phyloP scores from a whole-genome alignment of 2,888 invertebrate genomes.

The Melanchra persicariae region DNA sequence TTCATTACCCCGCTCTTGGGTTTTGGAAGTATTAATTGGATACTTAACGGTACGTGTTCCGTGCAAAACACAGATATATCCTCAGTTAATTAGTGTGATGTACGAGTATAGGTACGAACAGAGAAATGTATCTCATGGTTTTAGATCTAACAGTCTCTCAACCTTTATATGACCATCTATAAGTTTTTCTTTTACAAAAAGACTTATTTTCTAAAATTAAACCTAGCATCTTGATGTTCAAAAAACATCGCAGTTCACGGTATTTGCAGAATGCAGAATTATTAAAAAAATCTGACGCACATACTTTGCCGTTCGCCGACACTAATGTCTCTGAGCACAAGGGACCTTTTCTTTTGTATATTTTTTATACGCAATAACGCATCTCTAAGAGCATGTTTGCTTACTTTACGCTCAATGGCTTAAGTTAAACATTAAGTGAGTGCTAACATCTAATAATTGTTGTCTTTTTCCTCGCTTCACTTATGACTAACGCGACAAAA shows the following conservation, averaged over 20 bases:
- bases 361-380: constrained; percentile 49
- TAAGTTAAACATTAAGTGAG: constrained; percentile 41
- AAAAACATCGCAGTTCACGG: constrained; percentile 1
- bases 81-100: not conserved
- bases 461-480: constrained; percentile 15
- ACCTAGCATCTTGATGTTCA: not conserved
- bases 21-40: not conserved
- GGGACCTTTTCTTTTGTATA: constrained; percentile 10
- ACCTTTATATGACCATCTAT: not conserved
- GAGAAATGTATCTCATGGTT: not conserved
- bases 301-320: constrained; percentile 11
- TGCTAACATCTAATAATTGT: constrained; percentile 41
- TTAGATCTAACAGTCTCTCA: not conserved
- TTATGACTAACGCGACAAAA: constrained; percentile 31
- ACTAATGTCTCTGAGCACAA: constrained; percentile 34
- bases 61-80: not conserved
- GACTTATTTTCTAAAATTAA: not conserved
- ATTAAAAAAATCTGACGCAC: constrained; percentile 20
- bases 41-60: not conserved
- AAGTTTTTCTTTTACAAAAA: not conserved
- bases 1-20: no score
- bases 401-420: constrained; percentile 48
- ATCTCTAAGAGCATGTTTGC: constrained; percentile 50
- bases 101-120: not conserved
- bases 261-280: constrained; percentile 28